These are phyloP conservation scores for Merops nubicus DNA, from an alignment of 2,113 vertebrate species.

Conservation along the genomic window DNA sequence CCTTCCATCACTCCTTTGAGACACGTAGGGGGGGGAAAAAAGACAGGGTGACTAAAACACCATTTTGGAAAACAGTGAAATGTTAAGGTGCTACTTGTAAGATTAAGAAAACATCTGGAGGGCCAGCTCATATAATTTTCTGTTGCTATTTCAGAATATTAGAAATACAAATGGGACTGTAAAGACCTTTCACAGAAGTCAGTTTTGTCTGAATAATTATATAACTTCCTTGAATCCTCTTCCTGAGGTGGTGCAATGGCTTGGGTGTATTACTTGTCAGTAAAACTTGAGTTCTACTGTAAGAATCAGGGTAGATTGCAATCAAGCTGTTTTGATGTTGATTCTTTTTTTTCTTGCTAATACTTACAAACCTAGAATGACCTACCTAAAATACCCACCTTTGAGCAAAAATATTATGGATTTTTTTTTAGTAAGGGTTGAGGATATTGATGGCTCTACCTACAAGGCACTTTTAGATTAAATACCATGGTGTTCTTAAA, in stretches of 20 bases:
- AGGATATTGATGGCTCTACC: not conserved
- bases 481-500: not conserved
- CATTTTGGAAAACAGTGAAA: not conserved
- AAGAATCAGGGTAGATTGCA: constrained; percentile 7
- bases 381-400: not conserved
- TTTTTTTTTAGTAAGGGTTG: not conserved
- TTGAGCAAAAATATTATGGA: not conserved
- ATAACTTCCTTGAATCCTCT: constrained; percentile 55
- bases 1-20: not conserved
- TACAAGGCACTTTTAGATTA: not conserved
- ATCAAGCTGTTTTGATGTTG: not conserved
- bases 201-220: constrained; percentile 5
- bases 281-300: not conserved
- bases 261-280: not conserved
- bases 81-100: not conserved
- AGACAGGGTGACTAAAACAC: not conserved
- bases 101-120: accelerated
- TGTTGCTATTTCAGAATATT: not conserved
- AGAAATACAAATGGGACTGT: not conserved
- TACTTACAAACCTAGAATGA: not conserved
- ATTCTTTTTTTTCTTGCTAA: not conserved
- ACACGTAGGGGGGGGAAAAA: accelerated
- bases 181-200: not conserved
- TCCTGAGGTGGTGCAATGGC: not conserved
- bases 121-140: not conserved